These are phyloP conservation scores for Limnothrissa miodon DNA, from an alignment of 2,113 vertebrate species.

Conservation along the genomic window DNA sequence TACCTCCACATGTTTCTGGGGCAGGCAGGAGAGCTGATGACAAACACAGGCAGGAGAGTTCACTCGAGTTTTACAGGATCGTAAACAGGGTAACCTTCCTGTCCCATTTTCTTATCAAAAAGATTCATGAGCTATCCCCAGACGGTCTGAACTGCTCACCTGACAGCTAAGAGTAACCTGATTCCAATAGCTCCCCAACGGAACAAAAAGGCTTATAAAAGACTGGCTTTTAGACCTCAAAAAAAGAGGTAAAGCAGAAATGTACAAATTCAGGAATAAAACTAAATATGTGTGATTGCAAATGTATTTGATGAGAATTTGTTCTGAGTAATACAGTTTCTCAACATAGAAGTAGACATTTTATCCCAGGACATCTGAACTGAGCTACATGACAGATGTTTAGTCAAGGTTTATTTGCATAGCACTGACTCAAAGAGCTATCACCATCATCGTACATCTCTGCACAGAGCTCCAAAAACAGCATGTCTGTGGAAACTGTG, in stretches of 20 bases:
- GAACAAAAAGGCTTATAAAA: not conserved
- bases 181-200: not conserved
- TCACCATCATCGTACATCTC: not conserved
- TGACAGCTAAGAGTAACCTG: not conserved
- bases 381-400: conserved; percentile 5
- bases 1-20: not conserved
- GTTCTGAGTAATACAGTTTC: not conserved
- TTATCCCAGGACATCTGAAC: not conserved
- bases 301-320: not conserved
- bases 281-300: not conserved
- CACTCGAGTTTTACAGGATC: conserved; percentile 1
- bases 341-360: not conserved
- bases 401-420: not conserved
- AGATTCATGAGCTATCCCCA: not conserved
- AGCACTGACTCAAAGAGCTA: not conserved
- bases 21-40: not conserved
- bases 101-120: not conserved
- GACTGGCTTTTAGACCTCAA: not conserved
- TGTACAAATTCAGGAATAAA: not conserved
- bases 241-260: not conserved
- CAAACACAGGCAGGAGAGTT: not conserved
- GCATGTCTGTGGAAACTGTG: not conserved
- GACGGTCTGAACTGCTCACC: not conserved
- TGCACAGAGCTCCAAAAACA: not conserved
- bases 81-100: not conserved